These are phyloP conservation scores for Drosophila robusta DNA, from an alignment of 2,888 invertebrate genomes.

Conservation along the genomic window DNA sequence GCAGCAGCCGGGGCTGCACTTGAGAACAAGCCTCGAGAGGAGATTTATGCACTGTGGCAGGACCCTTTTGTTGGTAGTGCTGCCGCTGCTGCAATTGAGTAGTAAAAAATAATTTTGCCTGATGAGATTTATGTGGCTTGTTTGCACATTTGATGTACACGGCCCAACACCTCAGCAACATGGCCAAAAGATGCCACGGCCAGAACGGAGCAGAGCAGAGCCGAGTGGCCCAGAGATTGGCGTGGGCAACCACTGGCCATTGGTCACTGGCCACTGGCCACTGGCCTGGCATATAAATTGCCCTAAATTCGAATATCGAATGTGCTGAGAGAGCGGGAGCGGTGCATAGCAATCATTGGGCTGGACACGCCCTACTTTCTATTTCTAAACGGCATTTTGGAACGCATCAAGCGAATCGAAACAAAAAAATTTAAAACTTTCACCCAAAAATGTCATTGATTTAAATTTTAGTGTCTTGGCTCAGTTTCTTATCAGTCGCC, in stretches of 20 bases:
- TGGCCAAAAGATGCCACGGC: conserved; percentile 50
- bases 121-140: conserved; percentile 83
- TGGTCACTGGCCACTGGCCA: conserved; percentile 24
- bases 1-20: conserved; percentile 31
- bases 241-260: conserved; percentile 42
- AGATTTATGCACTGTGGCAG: conserved; percentile 80
- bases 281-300: conserved; percentile 59
- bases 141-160: conserved; percentile 82
- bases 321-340: neutral
- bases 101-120: conserved; percentile 80
- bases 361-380: conserved; percentile 74
- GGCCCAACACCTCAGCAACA: conserved; percentile 59
- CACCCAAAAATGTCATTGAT: conserved; percentile 75
- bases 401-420: conserved; percentile 17
- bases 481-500: conserved; percentile 60
- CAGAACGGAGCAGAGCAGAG: conserved; percentile 5
- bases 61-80: conserved; percentile 71
- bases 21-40: conserved; percentile 44
- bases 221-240: conserved; percentile 9
- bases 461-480: conserved; percentile 43
- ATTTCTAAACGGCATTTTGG: conserved; percentile 64
- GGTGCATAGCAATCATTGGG: conserved; percentile 15
- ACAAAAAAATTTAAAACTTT: conserved; percentile 54
- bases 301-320: conserved; percentile 36
- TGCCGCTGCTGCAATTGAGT: conserved; percentile 75